Percentiles rank a stretch among this genome's conserved stretches.
Conservation (phyloP, 2,888 invertebrate species). For the Mythimna ferrago region DNA sequence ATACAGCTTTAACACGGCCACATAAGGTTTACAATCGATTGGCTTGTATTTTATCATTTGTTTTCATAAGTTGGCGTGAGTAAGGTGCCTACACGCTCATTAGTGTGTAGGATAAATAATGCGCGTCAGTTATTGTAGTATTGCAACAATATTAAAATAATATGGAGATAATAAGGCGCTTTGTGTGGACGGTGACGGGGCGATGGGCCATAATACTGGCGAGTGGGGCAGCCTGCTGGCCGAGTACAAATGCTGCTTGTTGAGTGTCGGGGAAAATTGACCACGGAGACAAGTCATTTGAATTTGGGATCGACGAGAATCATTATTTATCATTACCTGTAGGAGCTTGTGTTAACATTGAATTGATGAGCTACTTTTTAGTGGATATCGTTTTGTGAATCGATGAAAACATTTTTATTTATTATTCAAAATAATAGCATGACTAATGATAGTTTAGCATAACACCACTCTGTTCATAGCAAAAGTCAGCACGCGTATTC, state of each 20-base stretch:
- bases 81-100: constrained; percentile 88
- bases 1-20: constrained; percentile 27
- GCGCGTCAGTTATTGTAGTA: constrained; percentile 80
- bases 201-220: constrained; percentile 46
- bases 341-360: constrained; percentile 2
- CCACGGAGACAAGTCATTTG: constrained; percentile 38
- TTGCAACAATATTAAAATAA: constrained; percentile 89
- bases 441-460: neutral
- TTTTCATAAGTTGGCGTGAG: constrained; percentile 67
- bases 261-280: constrained; percentile 32
- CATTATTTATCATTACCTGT: constrained; percentile 1
- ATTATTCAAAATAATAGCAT: neutral
- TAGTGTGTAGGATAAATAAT: constrained; percentile 86
- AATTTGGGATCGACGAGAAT: constrained; percentile 35
- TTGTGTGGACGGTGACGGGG: constrained; percentile 69
- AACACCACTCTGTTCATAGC: too few relatives aligned
- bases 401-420: neutral
- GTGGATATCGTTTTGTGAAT: neutral
- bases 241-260: constrained; percentile 11
- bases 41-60: constrained; percentile 32
- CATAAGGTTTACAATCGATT: constrained; percentile 68
- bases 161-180: constrained; percentile 85
- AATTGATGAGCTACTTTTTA: neutral
- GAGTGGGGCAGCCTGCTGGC: constrained; percentile 29
- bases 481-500: neutral